Percentiles rank a stretch among this genome's conserved stretches.
Conservation (phyloP, 2,888 invertebrate species). For the Pseudeuparius sepicola region DNA sequence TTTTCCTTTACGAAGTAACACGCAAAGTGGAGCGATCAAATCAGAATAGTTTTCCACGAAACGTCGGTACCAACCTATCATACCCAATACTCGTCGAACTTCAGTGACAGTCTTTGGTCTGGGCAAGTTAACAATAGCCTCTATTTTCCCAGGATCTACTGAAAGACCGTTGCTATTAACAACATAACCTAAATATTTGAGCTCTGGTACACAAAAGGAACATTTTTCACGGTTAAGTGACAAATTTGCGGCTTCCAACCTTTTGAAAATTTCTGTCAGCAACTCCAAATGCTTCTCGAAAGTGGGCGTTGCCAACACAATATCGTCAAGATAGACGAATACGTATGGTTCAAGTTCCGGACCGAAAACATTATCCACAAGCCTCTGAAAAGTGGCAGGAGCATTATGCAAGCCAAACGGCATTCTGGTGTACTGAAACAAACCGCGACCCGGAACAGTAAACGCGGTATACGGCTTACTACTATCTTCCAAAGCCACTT, state of each 20-base stretch:
- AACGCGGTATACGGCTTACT: slow-evolving; percentile 22
- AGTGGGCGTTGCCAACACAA: slow-evolving; percentile 19
- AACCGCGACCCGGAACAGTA: no score
- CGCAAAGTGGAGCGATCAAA: background rate
- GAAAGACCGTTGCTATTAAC: no score
- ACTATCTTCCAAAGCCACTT: slow-evolving; percentile 3
- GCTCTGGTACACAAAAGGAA: slow-evolving; percentile 24
- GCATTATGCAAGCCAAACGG: slow-evolving; percentile 25
- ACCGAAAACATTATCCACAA: slow-evolving; percentile 22
- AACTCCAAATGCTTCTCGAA: slow-evolving; percentile 22
- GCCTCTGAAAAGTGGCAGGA: slow-evolving; percentile 24
- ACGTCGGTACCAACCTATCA: no score
- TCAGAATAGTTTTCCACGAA: no score
- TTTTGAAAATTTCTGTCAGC: slow-evolving; percentile 19
- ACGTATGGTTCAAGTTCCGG: slow-evolving; percentile 23
- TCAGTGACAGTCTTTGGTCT: slow-evolving; percentile 6
- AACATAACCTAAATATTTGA: slow-evolving; percentile 14
- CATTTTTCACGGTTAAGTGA: no score
- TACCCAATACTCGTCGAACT: slow-evolving; percentile 10
- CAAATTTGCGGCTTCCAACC: slow-evolving; percentile 21
- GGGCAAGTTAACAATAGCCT: slow-evolving; percentile 10
- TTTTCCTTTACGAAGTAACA: slow-evolving; percentile 7
- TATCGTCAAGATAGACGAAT: slow-evolving; percentile 25
- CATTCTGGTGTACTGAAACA: slow-evolving; percentile 24
- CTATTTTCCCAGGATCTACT: slow-evolving; percentile 13